Base-by-base conservation (phyloP, 2,888 invertebrate species). In the Ectemnius cavifrons region DNA sequence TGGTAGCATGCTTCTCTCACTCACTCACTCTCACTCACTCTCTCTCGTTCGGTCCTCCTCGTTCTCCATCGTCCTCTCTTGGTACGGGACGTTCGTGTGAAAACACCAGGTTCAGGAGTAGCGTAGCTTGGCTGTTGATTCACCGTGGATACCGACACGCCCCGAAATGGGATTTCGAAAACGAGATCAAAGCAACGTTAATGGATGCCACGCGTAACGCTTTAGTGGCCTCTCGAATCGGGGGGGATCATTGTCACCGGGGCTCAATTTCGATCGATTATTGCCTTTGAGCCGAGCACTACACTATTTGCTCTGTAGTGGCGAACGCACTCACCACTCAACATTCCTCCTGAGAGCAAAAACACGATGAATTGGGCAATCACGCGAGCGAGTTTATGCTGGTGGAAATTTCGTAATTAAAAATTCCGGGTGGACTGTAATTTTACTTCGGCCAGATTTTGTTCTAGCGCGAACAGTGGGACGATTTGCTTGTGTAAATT, bases 121-220 rank as follows among this genome's bases (percentile, higher is more conserved):
- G 46, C 66, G 52, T 28, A 23, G 16, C 60, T 49, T 13, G 62
- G 47, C 45, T 66, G 69, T 20, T 56, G 63, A 37, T 28, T 28
- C 49, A 46, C 16, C 75, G 27, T 63, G 49, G 71, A 77, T 66
- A 59, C 46, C 58, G 57, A 20, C 52, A 20, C 20, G 23, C 20
- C 60, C 63, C 59, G 18, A 73, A 76, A 77, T 73, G 73, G 70
- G 73, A 64, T 77, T 78, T 78, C 71, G 67, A 65, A 37, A 63
- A 28, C 37, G 65, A 73, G 77, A 78, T 78, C 78, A 78, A 78
- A 78, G 77, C 49, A 65, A 67, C 67, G 23, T 47, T 62, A 66
- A 74, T 68, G 65, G 60, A 77, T 65, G 14, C 46, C 16, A 16
- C 62, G 46, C 8, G 68, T 47, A 65, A 68, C 65, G 14, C 8